Base-by-base conservation (phyloP, 2,797 vertebrate species). In the Hippopotamyrus pictus region DNA sequence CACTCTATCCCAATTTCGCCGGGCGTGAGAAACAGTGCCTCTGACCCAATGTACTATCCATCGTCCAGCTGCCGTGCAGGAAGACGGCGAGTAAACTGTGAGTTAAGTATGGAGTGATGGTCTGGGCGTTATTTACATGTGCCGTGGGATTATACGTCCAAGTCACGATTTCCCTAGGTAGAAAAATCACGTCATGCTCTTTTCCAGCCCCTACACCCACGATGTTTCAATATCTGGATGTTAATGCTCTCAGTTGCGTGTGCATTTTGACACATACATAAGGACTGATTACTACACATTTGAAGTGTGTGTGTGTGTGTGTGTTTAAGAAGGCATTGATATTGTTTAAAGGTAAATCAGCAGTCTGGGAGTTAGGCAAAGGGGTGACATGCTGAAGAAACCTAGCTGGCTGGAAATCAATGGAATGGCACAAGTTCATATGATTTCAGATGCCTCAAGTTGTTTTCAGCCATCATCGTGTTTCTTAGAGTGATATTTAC, bases 81-180 rank as follows among this genome's bases (percentile, higher is more conserved):
- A 79, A 79, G 17, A 41, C 37, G 73, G 29, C 29, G 65, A 73
- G 29, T 33, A 62, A 69, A 69, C 62, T 69, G 25, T 54, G 33
- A 59, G 65, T 54, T 76, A 76, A 79, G 33, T 87, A 62, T 62
- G 84, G 62, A 53, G n/a, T 22, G n/a, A 76, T 57, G 44, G 25
- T 59, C 53, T 88, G 59, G 14, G 22, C 50, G 11, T 57, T 57
- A 51, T 87, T 82, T 51, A 50, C 33, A 50, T 44, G 50, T 33
- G 53, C 7, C 29, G 73, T 65, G 76, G 86, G 89, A 53, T 76
- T 85, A 65, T 62, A 86, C 37, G 85, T 59, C 5, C 41, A 88
- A 88, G 86, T 59, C 89, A 87, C 85, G 62, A 87, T 57, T 9
- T 65, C 9, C 41, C 22, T 17, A 87, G 50, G 50, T 57, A 9